Evolutionary conservation across 2,888 invertebrate genomes (phyloP), one percentile per base, ranked within the genome.

Genomic region (Caenorhabditis doughertyi): DNA sequence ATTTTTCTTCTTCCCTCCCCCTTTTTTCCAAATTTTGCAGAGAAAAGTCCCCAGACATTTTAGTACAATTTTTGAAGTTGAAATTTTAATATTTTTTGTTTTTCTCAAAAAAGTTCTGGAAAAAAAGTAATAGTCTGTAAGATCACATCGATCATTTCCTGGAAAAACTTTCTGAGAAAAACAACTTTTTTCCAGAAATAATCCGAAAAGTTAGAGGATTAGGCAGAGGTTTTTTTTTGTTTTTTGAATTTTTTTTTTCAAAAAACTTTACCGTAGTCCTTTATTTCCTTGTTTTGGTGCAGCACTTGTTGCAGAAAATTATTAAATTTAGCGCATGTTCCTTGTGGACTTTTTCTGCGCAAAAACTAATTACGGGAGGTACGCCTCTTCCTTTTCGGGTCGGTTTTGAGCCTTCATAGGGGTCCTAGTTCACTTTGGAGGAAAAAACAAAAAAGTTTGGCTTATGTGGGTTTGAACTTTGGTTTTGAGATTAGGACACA

Each of bases 41-140:
- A n/a, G n/a, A n/a, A n/a, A n/a, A n/a, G 60, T 60, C 60, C 60
- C 60, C 42, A 42, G 42, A 60, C 42, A 60, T 23, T 2, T 21
- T 21, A 42, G 42, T 11, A 16, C 5, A 13, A 11, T 42, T 42
- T 42, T 35, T 35, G n/a, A n/a, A n/a, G 35, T 35, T 35, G 35
- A 9, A 35, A 35, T 7, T 35, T n/a, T n/a, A n/a, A 35, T 35
- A 9, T 35, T 35, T 35, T 35, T 35, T 35, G n/a, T n/a, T n/a
- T n/a, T n/a, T n/a, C n/a, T n/a, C n/a, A n/a, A n/a, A n/a, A n/a
- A n/a, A n/a, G n/a, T n/a, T n/a, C n/a, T n/a, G n/a, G n/a, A n/a
- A n/a, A n/a, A n/a, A n/a, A n/a, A n/a, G n/a, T n/a, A n/a, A n/a
- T n/a, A n/a, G n/a, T n/a, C n/a, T n/a, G n/a, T n/a, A n/a, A n/a